A percentile compares a stretch with the other conserved stretches of the same genome.
phyloP scores from a whole-genome alignment of 2,113 vertebrate species.

The Charina bottae region DNA sequence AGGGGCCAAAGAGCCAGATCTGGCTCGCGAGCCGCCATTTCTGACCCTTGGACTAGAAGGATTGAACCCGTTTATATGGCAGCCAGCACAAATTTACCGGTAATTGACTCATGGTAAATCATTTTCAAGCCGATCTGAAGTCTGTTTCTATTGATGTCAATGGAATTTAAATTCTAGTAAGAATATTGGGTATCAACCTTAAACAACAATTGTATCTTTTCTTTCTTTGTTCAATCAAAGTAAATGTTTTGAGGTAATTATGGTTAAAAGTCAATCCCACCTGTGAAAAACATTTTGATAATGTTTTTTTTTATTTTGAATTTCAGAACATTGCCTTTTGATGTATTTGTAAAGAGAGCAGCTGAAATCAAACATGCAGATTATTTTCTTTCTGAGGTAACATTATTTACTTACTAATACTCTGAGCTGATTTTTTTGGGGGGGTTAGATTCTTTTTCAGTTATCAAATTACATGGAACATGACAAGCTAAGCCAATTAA shows the following conservation, averaged over 20 bases:
- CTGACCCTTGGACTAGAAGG: not conserved
- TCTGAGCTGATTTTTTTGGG: not conserved
- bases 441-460: slow-evolving; percentile 31
- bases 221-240: not conserved
- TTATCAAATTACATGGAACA: slow-evolving; percentile 40
- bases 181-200: no score
- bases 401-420: not conserved
- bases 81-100: not conserved
- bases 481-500: slow-evolving; percentile 32
- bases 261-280: not conserved
- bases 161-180: not conserved
- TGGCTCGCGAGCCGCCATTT: no score
- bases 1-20: no score
- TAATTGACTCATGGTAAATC: not conserved
- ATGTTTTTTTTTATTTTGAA: not conserved
- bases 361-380: slow-evolving; percentile 86
- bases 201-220: not conserved
- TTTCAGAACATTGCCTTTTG: slow-evolving; percentile 91
- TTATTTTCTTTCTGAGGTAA: slow-evolving; percentile 91
- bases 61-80: not conserved
- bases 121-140: not conserved
- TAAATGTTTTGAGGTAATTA: not conserved
- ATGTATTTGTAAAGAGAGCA: slow-evolving; percentile 86
- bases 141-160: not conserved
- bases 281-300: not conserved